Evolutionary conservation across 2,113 vertebrate genomes (phyloP), one percentile per base, ranked within the genome.

Genomic region (Psammodynastes pulverulentus): DNA sequence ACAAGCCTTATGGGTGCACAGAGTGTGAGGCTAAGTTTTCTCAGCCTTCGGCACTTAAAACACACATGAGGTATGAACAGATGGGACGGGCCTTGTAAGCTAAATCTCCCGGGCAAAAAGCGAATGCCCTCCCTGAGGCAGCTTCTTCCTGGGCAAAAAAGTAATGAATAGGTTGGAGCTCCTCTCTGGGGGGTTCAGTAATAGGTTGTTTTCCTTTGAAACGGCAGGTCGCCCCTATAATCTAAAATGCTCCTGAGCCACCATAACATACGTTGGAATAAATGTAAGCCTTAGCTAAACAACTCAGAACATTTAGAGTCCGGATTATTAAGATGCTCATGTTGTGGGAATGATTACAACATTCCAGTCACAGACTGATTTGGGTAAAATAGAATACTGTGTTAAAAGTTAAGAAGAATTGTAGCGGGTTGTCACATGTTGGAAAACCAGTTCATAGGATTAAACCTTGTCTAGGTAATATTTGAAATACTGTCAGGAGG

Each of bases 41-140:
- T 1, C 99, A 99, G 97, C 99, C 98, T 7, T 99, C 99, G 0
- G 99, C 99, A 0, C 98, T 99, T 56, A 99, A 99, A 95, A 99
- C 99, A 29, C 99, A 99, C 96, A 98, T 97, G 97, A 99, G 99
- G 99, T 99, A 98, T 3, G 96, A 84, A 92, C 91, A 2, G 94
- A 95, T 67, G 94, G 89, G n/a, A 90, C 53, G 94, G 46, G 92
- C 89, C 96, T 94, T 93, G 48, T 92, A 91, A 93, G 94, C 79
- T 92, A 92, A 89, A 92, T 92, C 93, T 92, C 92, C 92, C 92
- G 93, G 95, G 94, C 93, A 93, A 91, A 95, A 91, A 94, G 90
- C 84, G 91, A 53, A 92, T 72, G 53, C 86, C 89, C 34, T 79
- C 92, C 92, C 93, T 8, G 56, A 88, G 93, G 43, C 90, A 39